phyloP scores from a whole-genome alignment of 2,888 invertebrate species.

The Pemphredon lugubris region DNA sequence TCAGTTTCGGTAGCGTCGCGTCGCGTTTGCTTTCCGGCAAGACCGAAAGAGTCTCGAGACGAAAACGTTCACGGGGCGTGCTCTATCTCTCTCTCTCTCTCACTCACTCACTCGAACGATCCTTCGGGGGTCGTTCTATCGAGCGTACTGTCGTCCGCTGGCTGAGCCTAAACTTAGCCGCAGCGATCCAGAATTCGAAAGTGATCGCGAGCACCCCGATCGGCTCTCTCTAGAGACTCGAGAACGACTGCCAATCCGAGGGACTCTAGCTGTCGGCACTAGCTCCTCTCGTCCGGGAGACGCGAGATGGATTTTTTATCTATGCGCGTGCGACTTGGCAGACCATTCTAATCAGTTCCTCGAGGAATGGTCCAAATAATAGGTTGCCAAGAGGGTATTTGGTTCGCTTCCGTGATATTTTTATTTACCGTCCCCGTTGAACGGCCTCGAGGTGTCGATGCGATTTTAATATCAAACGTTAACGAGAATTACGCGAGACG shows the following conservation, averaged over 20 bases:
- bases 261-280: constrained; percentile 7
- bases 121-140: constrained; percentile 4
- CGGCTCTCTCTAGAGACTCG: constrained; percentile 52
- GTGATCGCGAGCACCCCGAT: constrained; percentile 46
- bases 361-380: constrained; percentile 48
- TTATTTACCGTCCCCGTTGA: constrained; percentile 29
- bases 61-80: not conserved
- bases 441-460: not conserved
- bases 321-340: constrained; percentile 57
- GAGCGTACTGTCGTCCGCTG: constrained; percentile 15
- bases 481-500: too few relatives aligned
- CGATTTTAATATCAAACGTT: too few relatives aligned
- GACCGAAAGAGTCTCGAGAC: not conserved
- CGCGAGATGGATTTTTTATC: constrained; percentile 52
- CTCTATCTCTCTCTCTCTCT: constrained; percentile 7
- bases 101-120: constrained; percentile 8
- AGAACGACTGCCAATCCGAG: constrained; percentile 59
- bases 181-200: constrained; percentile 58
- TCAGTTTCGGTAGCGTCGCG: constrained; percentile 26
- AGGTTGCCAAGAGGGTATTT: constrained; percentile 46
- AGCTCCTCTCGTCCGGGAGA: constrained; percentile 39
- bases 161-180: constrained; percentile 58
- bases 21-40: not conserved
- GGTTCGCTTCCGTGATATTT: constrained; percentile 53
- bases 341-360: constrained; percentile 23